Evolutionary conservation across 1,140 invertebrate genomes (phyloP).

Genomic region (Copidosoma floridanum): DNA sequence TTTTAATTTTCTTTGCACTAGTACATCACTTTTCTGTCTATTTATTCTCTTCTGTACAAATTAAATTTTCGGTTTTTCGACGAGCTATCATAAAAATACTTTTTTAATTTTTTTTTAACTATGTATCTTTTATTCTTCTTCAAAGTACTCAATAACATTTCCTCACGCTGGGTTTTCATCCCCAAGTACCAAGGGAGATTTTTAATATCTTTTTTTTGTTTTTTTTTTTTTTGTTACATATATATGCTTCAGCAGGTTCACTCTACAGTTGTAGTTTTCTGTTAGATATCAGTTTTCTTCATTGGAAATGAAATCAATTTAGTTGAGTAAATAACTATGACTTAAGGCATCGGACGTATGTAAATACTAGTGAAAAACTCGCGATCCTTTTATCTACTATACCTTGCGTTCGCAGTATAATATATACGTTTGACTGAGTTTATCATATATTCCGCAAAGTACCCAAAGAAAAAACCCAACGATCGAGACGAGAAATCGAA

Average conservation of each 20-base stretch:
- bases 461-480: no score
- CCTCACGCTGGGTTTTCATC: constrained; percentile 33
- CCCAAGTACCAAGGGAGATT: constrained; percentile 35
- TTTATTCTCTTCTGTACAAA: constrained; percentile 10
- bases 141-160: constrained; percentile 42
- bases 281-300: no score
- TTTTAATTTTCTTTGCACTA: not conserved
- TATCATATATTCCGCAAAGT: no score
- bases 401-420: no score
- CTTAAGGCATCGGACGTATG: constrained; percentile 26
- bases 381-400: not conserved
- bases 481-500: not conserved
- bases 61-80: constrained; percentile 26
- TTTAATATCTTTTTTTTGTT: no score
- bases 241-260: constrained; percentile 31
- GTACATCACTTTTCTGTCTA: constrained; percentile 8
- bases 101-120: constrained; percentile 24
- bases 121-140: constrained; percentile 18
- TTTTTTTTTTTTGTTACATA: constrained; percentile 25
- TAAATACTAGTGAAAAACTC: constrained; percentile 13
- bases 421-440: no score
- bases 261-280: not conserved
- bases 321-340: constrained; percentile 20
- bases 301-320: constrained; percentile 8
- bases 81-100: constrained; percentile 50